These are phyloP conservation scores for Anguilla megastoma DNA, from an alignment of 2,797 vertebrate genomes.

Conservation along the genomic window DNA sequence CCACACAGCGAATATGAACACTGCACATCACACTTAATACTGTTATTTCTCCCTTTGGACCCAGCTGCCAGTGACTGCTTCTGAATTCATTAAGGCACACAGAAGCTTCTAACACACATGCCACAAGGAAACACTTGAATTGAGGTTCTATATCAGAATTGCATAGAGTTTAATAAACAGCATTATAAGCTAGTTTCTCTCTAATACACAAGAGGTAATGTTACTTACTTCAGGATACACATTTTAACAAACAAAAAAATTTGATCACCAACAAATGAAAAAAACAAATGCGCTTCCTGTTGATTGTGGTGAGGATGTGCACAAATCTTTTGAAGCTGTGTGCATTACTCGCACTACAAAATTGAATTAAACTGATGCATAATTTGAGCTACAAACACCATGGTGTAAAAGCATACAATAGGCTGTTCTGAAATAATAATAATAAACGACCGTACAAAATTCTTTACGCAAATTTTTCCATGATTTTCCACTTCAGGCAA, in stretches of 20 bases:
- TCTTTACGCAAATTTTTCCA: background rate
- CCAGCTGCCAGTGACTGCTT: background rate
- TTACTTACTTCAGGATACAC: background rate
- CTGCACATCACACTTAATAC: background rate
- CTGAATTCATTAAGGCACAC: background rate
- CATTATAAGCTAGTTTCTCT: background rate
- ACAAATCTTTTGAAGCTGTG: background rate
- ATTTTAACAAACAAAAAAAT: background rate
- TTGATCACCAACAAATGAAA: background rate
- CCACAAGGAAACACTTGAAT: background rate
- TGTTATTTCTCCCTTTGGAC: background rate
- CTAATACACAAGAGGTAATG: background rate
- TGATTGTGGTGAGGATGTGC: background rate
- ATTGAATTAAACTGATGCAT: conserved; percentile 6
- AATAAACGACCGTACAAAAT: background rate
- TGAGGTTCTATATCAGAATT: background rate
- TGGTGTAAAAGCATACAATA: background rate
- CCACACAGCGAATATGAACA: background rate
- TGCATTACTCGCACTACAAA: background rate
- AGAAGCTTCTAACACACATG: background rate
- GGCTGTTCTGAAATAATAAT: background rate
- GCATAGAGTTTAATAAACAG: conserved; percentile 26
- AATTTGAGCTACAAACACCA: background rate
- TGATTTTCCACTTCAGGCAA: conserved; percentile 1
- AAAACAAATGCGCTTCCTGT: background rate